A percentile compares a stretch with the other conserved stretches of the same genome.
Evolutionary conservation across 2,888 invertebrate species (phyloP).

Genomic region (Schizaphis graminum): DNA sequence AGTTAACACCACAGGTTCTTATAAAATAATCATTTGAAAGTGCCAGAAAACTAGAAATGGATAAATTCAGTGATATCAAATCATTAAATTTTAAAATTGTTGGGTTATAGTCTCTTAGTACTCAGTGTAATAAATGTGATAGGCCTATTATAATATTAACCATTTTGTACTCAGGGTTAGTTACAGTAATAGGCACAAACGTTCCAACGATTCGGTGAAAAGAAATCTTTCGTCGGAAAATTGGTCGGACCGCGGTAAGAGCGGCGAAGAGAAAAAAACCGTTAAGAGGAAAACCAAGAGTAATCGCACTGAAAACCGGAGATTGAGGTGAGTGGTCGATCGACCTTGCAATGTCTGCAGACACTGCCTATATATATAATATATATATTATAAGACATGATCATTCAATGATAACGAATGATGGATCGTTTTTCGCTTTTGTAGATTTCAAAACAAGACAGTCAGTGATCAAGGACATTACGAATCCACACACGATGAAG

Average conservation of each 20-base stretch:
- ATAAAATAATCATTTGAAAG: neutral
- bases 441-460: conserved; percentile 52
- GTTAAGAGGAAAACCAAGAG: conserved; percentile 38
- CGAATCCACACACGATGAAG: conserved; percentile 27
- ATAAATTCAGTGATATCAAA: neutral
- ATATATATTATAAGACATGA: neutral
- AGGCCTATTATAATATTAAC: neutral
- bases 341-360: neutral
- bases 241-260: conserved; percentile 41
- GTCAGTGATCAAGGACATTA: conserved; percentile 49
- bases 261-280: conserved; percentile 22
- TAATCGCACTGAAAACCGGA: conserved; percentile 10
- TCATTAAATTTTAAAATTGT: neutral
- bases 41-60: neutral
- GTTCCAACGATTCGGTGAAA: conserved; percentile 33
- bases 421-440: neutral
- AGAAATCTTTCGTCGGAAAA: conserved; percentile 24
- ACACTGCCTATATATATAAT: neutral
- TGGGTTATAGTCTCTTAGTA: neutral
- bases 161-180: conserved; percentile 1
- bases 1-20: neutral
- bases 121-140: neutral
- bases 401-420: neutral
- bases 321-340: conserved; percentile 15
- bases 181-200: conserved; percentile 35